phyloP scores from a whole-genome alignment of 2,797 vertebrate genomes.

The Limnodromus scolopaceus region DNA sequence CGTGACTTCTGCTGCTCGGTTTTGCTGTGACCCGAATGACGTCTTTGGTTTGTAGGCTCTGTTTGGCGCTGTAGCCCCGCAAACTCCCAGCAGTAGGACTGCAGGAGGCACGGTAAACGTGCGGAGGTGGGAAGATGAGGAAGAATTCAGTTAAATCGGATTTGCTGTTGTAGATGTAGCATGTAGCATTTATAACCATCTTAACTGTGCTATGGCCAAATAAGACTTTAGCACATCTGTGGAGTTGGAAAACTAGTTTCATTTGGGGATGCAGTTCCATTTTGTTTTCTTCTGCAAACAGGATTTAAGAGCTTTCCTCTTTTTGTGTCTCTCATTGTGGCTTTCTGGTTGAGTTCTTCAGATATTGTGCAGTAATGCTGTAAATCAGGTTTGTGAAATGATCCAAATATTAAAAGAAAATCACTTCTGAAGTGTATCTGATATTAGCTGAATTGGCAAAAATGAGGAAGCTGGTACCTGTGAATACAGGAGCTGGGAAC shows the following conservation, averaged over 20 bases:
- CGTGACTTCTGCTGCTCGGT: not conserved
- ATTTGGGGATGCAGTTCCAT: not conserved
- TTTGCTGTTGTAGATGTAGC: not conserved
- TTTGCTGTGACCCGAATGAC: not conserved
- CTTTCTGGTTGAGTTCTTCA: not conserved
- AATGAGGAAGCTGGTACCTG: not conserved
- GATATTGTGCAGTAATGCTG: not conserved
- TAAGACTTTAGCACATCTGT: not conserved
- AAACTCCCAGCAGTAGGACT: not conserved
- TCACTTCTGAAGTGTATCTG: not conserved
- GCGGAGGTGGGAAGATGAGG: not conserved
- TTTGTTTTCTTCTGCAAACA: not conserved
- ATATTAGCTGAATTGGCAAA: not conserved
- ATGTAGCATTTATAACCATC: not conserved
- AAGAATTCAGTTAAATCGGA: not conserved
- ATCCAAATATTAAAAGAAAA: not conserved
- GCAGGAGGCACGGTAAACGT: not conserved
- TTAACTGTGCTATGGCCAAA: not conserved
- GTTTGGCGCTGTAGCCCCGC: not conserved
- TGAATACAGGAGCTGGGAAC: not conserved
- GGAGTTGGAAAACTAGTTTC: not conserved
- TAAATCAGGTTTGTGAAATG: not conserved
- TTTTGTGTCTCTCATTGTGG: not conserved
- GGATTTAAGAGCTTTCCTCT: not conserved
- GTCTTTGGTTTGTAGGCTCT: not conserved